Evolutionary conservation across 2,113 vertebrate species (phyloP).

Genomic region (Columba livia): DNA sequence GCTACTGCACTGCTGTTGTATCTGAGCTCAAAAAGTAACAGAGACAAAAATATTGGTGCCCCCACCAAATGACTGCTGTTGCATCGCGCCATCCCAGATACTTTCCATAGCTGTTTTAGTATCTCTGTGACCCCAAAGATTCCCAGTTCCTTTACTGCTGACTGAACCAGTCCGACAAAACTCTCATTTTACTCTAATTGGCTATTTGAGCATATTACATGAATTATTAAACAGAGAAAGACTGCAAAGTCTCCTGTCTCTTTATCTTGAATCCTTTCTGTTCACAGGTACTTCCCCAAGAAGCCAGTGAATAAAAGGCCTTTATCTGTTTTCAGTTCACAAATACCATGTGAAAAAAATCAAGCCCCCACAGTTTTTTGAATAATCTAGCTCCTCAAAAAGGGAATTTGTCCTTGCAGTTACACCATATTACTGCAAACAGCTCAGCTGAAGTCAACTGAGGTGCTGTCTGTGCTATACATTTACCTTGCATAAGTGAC

Average conservation of each 20-base stretch:
- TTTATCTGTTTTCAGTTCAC: not conserved
- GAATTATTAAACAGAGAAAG: not conserved
- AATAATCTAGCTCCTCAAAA: not conserved
- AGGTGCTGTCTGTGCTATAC: not conserved
- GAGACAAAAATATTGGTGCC: not conserved
- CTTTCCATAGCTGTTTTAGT: not conserved
- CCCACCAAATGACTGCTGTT: not conserved
- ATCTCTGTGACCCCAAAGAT: not conserved
- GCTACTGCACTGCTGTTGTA: not conserved
- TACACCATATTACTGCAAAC: not conserved
- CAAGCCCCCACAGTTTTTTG: not conserved
- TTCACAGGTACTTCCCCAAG: not conserved
- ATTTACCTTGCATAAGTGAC: not conserved
- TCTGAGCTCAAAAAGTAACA: not conserved
- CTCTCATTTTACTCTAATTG: not conserved
- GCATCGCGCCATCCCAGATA: fast-evolving
- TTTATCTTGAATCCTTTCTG: not conserved
- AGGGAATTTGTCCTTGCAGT: not conserved
- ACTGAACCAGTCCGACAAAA: not conserved
- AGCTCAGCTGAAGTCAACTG: not conserved
- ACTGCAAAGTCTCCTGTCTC: not conserved
- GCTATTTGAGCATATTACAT: not conserved
- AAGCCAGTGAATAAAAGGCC: not conserved
- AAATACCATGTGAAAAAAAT: not conserved
- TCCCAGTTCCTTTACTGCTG: not conserved